Conservation (phyloP, 2,797 vertebrate genomes). For the Melanotaenia pygmaea region DNA sequence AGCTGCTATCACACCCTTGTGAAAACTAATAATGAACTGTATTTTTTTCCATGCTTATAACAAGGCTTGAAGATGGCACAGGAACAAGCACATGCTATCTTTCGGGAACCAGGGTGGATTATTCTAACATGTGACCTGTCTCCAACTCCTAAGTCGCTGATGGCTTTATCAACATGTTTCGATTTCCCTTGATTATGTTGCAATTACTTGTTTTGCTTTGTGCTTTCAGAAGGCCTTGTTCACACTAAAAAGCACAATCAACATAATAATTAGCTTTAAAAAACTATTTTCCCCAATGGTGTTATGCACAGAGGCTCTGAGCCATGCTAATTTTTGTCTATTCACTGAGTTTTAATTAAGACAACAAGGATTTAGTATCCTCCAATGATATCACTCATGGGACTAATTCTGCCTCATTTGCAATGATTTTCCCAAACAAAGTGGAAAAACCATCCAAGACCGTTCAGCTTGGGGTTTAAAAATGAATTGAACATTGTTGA, state of each 20-base stretch:
- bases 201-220: constrained; percentile 49
- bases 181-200: constrained; percentile 13
- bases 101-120: neutral
- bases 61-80: neutral
- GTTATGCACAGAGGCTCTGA: constrained; percentile 43
- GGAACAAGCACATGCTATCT: neutral
- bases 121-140: constrained; percentile 11
- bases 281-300: constrained; percentile 56
- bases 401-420: constrained; percentile 62
- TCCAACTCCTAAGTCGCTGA: constrained; percentile 15
- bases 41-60: neutral
- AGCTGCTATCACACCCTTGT: neutral
- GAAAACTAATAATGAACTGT: neutral
- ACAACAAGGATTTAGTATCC: constrained; percentile 71
- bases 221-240: constrained; percentile 40
- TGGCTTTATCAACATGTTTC: constrained; percentile 16
- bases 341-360: constrained; percentile 75
- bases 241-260: constrained; percentile 60
- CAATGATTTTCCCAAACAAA: constrained; percentile 41
- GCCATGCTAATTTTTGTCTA: constrained; percentile 53
- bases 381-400: constrained; percentile 59
- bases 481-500: constrained; percentile 18
- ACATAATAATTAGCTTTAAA: constrained; percentile 62
- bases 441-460: constrained; percentile 41
- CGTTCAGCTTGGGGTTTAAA: constrained; percentile 39